These are phyloP conservation scores for Heliothis subflexa DNA, from an alignment of 1,140 invertebrate species.

Conservation along the genomic window DNA sequence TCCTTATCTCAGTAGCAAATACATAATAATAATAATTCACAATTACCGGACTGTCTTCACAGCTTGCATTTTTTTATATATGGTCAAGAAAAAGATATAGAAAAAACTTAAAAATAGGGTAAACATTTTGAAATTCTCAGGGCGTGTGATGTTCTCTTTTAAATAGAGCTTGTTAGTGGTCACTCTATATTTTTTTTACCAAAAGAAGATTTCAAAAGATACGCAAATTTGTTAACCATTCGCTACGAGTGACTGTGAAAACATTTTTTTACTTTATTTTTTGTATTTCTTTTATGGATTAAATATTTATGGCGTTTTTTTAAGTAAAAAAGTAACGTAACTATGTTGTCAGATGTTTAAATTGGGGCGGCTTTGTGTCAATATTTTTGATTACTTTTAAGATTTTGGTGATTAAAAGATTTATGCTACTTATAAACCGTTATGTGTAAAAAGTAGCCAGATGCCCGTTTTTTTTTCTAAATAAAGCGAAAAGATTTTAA, in stretches of 20 bases:
- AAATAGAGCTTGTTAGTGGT: slow-evolving; percentile 76
- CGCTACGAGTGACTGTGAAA: slow-evolving; percentile 67
- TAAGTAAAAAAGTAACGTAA: not conserved
- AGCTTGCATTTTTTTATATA: not conserved
- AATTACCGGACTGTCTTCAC: not conserved
- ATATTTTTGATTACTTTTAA: slow-evolving; percentile 12
- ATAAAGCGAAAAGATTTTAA: not conserved
- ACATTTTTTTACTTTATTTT: slow-evolving; percentile 60
- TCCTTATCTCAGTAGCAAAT: not conserved
- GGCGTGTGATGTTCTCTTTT: slow-evolving; percentile 68
- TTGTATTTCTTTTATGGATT: slow-evolving; percentile 52
- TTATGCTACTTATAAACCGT: no score
- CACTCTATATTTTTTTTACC: slow-evolving; percentile 60
- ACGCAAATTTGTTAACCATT: slow-evolving; percentile 72
- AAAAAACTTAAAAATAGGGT: slow-evolving; percentile 8
- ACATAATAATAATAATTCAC: not conserved
- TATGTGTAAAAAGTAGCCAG: no score
- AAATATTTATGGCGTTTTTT: slow-evolving; percentile 61
- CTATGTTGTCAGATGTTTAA: slow-evolving; percentile 2
- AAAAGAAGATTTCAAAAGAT: slow-evolving; percentile 55
- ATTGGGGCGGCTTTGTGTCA: slow-evolving; percentile 7
- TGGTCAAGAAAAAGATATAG: slow-evolving; percentile 17
- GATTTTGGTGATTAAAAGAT: not conserved
- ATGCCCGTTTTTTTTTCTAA: not conserved
- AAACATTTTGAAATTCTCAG: slow-evolving; percentile 44